These are phyloP conservation scores for Henricia sp. DNA, from an alignment of 53 echinoderm and acorn worm genomes.

Conservation along the genomic window DNA sequence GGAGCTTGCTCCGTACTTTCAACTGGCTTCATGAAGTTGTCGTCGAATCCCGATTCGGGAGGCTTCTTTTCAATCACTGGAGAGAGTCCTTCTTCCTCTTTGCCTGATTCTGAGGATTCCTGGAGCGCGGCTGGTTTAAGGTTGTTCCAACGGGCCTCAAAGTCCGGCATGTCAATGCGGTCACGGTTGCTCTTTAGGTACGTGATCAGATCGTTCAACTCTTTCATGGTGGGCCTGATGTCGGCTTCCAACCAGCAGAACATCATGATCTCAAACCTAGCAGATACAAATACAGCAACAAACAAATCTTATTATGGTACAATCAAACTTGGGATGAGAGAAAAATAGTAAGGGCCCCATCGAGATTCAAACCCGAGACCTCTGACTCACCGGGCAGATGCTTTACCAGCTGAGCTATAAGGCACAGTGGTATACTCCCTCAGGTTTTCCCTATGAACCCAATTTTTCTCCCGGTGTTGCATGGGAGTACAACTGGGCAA, in stretches of 20 bases:
- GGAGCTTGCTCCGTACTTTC: background rate
- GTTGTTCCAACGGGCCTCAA: slow-evolving; percentile 82
- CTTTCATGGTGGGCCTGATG: slow-evolving; percentile 84
- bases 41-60: slow-evolving; percentile 16
- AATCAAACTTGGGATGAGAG: too few species aligned
- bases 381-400: too few species aligned
- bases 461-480: too few species aligned
- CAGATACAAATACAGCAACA: background rate
- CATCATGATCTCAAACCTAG: slow-evolving; percentile 98
- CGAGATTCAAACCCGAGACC: too few species aligned
- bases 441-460: too few species aligned
- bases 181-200: slow-evolving; percentile 85
- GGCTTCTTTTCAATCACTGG: background rate
- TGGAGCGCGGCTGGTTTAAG: slow-evolving; percentile 75
- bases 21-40: slow-evolving; percentile 10
- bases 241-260: slow-evolving; percentile 91
- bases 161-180: slow-evolving; percentile 79
- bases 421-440: too few species aligned
- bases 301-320: too few species aligned
- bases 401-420: too few species aligned
- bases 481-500: too few species aligned
- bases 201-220: slow-evolving; percentile 78
- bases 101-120: slow-evolving; percentile 81
- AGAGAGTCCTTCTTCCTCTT: slow-evolving; percentile 37
- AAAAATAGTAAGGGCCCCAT: too few species aligned